Conservation (phyloP, 1,140 invertebrate genomes). For the Popillia japonica region DNA sequence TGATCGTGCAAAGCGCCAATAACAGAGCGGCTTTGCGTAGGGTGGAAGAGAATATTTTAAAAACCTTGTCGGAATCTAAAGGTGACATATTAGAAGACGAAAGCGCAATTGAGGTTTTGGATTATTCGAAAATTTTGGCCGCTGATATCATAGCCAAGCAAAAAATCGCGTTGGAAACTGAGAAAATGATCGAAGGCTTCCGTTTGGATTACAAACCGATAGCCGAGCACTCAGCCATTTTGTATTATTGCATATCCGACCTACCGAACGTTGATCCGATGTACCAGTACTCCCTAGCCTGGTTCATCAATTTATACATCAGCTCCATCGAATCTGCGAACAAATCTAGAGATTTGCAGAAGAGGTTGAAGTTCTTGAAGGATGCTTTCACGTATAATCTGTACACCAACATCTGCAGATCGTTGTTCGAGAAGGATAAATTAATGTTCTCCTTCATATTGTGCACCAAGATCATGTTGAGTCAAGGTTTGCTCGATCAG, state of each 20-base stretch:
- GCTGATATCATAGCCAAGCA: slow-evolving; percentile 86
- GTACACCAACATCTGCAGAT: slow-evolving; percentile 90
- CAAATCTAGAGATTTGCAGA: slow-evolving; percentile 78
- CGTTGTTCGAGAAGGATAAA: slow-evolving; percentile 95
- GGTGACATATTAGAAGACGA: slow-evolving; percentile 94
- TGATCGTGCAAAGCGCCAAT: slow-evolving; percentile 85
- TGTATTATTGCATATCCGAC: slow-evolving; percentile 93
- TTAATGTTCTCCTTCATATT: slow-evolving; percentile 91
- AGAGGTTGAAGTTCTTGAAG: slow-evolving; percentile 77
- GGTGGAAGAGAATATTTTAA: slow-evolving; percentile 90
- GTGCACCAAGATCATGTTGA: slow-evolving; percentile 78
- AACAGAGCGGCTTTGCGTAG: slow-evolving; percentile 85
- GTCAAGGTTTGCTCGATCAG: slow-evolving; percentile 73
- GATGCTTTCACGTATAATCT: slow-evolving; percentile 89
- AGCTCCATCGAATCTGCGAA: slow-evolving; percentile 87
- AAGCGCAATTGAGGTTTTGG: slow-evolving; percentile 85
- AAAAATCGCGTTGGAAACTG: slow-evolving; percentile 67
- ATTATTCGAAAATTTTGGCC: slow-evolving; percentile 86
- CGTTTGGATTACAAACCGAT: slow-evolving; percentile 84
- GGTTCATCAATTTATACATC: slow-evolving; percentile 94
- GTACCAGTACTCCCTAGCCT: slow-evolving; percentile 93
- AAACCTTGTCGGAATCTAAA: slow-evolving; percentile 83
- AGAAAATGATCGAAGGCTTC: slow-evolving; percentile 80
- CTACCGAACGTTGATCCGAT: slow-evolving; percentile 93
- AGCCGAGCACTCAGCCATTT: slow-evolving; percentile 83